Percentiles rank a stretch among this genome's conserved stretches.
Evolutionary conservation across 1,140 invertebrate genomes (phyloP).

Genomic region (Aporrectodea caliginosa): DNA sequence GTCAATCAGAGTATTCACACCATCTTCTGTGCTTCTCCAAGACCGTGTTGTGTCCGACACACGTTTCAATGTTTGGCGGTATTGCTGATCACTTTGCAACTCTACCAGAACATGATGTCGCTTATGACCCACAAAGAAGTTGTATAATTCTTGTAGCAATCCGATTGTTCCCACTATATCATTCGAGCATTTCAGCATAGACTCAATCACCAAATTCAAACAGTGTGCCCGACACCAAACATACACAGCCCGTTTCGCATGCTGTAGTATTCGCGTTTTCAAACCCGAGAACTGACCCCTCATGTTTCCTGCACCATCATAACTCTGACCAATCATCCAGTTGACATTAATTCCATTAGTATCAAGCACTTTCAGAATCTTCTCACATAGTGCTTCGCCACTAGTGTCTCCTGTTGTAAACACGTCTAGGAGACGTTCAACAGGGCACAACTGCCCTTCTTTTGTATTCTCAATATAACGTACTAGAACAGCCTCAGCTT

Average conservation of each 20-base stretch:
- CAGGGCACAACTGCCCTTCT: not conserved
- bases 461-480: not conserved
- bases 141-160: conserved; percentile 4
- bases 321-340: conserved; percentile 9
- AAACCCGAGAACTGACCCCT: not conserved
- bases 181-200: conserved; percentile 3
- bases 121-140: not conserved
- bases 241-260: not conserved
- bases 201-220: conserved; percentile 9
- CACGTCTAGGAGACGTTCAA: not conserved
- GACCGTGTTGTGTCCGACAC: not conserved
- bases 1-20: not conserved
- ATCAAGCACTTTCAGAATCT: not conserved
- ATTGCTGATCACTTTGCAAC: not conserved
- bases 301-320: conserved; percentile 15
- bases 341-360: not conserved
- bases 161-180: not conserved
- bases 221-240: not conserved
- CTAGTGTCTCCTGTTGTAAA: not conserved
- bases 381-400: not conserved
- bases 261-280: not conserved
- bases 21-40: conserved; percentile 4
- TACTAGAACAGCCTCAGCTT: not conserved
- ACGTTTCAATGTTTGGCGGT: not conserved
- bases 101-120: not conserved